Percentiles rank a stretch among this genome's conserved stretches.
phyloP scores from a whole-genome alignment of 2,797 vertebrate genomes.

The Falco peregrinus region DNA sequence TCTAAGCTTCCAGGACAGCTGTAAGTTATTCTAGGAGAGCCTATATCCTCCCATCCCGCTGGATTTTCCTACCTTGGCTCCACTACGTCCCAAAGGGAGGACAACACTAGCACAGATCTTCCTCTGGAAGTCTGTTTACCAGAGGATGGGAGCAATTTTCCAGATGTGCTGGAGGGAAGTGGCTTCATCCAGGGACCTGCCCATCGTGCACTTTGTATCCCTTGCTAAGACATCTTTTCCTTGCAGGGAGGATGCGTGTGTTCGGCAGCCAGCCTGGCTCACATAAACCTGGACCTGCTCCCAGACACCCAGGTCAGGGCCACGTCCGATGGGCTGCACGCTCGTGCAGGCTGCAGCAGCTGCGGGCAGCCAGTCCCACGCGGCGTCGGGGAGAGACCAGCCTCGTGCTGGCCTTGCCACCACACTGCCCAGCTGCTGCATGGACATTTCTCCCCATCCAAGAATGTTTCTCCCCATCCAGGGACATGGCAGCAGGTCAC shows the following conservation, averaged over 20 bases:
- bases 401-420: neutral
- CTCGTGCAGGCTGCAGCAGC: neutral
- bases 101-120: conserved; percentile 25
- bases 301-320: conserved; percentile 8
- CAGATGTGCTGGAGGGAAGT: conserved; percentile 62
- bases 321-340: neutral
- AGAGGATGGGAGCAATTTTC: conserved; percentile 39
- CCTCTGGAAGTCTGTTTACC: conserved; percentile 64
- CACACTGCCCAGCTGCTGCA: neutral
- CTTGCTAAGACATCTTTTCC: conserved; percentile 2
- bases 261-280: neutral
- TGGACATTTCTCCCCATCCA: neutral
- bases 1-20: conserved; percentile 40
- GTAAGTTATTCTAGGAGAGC: conserved; percentile 34
- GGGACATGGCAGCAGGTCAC: accelerated
- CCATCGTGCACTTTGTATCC: neutral
- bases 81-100: conserved; percentile 22
- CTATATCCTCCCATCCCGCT: conserved; percentile 5
- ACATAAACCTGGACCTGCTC: conserved; percentile 27
- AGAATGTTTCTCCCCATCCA: neutral
- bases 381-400: neutral
- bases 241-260: neutral
- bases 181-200: conserved; percentile 1
- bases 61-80: conserved; percentile 66
- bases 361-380: neutral